Evolutionary conservation across 2,888 invertebrate genomes (phyloP), one percentile per base, ranked within the genome.

Genomic region (Nineta flava): DNA sequence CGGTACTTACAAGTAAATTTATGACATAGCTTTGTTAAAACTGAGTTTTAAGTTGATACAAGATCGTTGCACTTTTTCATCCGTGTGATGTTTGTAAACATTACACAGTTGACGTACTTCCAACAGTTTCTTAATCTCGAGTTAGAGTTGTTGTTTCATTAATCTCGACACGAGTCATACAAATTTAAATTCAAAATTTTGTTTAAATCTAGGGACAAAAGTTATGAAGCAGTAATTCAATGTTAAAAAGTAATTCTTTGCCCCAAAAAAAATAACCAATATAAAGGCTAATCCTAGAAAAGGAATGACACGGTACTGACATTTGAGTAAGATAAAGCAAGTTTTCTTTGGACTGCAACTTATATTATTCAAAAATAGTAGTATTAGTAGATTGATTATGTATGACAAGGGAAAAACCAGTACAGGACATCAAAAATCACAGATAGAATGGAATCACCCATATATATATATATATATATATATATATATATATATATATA

Each of bases 71-170:
- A 41, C 41, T 41, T 9, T 41, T 41, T 41, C 41, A 13, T 41
- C 41, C 6, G n/a, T n/a, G 6, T 12, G 7, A 41, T 41, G 41
- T 41, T 41, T 41, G 41, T 41, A 41, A 41, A 41, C n/a, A 41
- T 41, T 41, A 41, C 41, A 9, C 45, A 44, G 45, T 9, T 44
- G 19, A 44, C 45, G 45, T 44, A 44, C 13, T 41, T 41, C 12
- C 41, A 41, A 41, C 9, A 41, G 6, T 6, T 6, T 15, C 12
- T 41, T 9, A 6, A n/a, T n/a, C n/a, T n/a, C n/a, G n/a, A n/a
- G n/a, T n/a, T n/a, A n/a, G n/a, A n/a, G n/a, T 41, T 9, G 41
- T 9, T n/a, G 41, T 41, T 41, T 41, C 41, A 41, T 41, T 9
- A 41, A 41, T 41, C 41, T 41, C 16, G 41, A n/a, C 41, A 9